A percentile compares a stretch with the other conserved stretches of the same genome.
phyloP scores from a whole-genome alignment of 2,888 invertebrate species.

The Scelioninae gen. 1 region DNA sequence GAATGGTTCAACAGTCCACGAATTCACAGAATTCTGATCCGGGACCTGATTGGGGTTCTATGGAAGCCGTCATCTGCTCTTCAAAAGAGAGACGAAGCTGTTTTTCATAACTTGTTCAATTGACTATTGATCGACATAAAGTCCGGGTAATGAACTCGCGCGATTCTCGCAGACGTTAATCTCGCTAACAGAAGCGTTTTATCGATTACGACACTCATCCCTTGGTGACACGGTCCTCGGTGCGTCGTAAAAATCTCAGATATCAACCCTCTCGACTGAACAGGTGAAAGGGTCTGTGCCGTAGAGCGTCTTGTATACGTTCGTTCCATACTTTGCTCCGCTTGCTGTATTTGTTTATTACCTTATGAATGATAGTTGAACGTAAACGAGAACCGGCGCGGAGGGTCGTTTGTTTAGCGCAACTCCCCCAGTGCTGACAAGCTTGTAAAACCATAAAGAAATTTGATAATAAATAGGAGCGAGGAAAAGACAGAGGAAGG shows the following conservation, averaged over 20 bases:
- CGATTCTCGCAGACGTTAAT: constrained; percentile 78
- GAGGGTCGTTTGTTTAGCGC: constrained; percentile 36
- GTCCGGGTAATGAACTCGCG: constrained; percentile 74
- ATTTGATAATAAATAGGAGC: constrained; percentile 82
- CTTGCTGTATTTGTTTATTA: constrained; percentile 73
- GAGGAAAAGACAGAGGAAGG: constrained; percentile 42
- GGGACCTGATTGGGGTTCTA: constrained; percentile 55
- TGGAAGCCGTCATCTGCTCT: constrained; percentile 45
- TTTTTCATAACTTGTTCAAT: constrained; percentile 66
- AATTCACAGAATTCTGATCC: constrained; percentile 40
- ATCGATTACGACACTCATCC: constrained; percentile 77
- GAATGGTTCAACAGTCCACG: background rate
- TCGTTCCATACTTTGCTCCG: constrained; percentile 25
- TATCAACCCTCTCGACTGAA: constrained; percentile 72
- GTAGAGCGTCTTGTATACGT: constrained; percentile 74
- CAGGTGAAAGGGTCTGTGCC: constrained; percentile 76
- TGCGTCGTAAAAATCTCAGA: constrained; percentile 80
- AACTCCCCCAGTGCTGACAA: constrained; percentile 71
- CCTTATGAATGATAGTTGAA: constrained; percentile 72
- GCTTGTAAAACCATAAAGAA: constrained; percentile 84
- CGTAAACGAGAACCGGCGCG: constrained; percentile 66
- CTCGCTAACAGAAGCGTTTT: constrained; percentile 80
- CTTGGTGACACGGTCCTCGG: constrained; percentile 76
- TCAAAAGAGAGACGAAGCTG: constrained; percentile 43
- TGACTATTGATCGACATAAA: constrained; percentile 69